phyloP scores from a whole-genome alignment of 1,140 invertebrate species.

The Anastrepha ludens region DNA sequence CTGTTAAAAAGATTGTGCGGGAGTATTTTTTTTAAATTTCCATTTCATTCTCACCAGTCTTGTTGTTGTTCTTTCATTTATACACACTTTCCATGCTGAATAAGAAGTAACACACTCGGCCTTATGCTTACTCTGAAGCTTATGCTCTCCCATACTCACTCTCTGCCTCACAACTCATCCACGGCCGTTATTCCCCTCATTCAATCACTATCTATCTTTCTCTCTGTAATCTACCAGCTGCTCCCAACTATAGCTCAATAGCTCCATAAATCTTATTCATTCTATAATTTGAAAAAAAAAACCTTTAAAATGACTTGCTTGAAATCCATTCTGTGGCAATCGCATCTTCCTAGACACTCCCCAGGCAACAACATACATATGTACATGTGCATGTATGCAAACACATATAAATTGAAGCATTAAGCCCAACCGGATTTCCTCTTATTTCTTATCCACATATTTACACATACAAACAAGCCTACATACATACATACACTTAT shows the following conservation, averaged over 20 bases:
- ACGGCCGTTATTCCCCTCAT: too few species aligned
- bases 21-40: too few species aligned
- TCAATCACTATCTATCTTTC: too few species aligned
- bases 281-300: not conserved
- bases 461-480: not conserved
- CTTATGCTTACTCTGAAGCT: too few species aligned
- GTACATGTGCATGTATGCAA: not conserved
- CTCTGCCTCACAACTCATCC: too few species aligned
- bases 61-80: too few species aligned
- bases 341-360: not conserved
- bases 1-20: too few species aligned
- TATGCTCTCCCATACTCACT: too few species aligned
- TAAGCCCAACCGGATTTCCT: slow-evolving; percentile 1
- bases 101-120: too few species aligned
- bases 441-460: slow-evolving; percentile 11
- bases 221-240: not conserved
- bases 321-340: not conserved
- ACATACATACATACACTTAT: not conserved
- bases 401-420: not conserved
- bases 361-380: not conserved
- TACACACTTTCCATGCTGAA: too few species aligned
- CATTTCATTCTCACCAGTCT: too few species aligned
- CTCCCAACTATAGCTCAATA: not conserved
- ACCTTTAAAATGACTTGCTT: not conserved
- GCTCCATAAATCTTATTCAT: not conserved